These are phyloP conservation scores for Palythoa heliodiscus DNA, from an alignment of 92 coral and sea anemone genomes.

Conservation along the genomic window DNA sequence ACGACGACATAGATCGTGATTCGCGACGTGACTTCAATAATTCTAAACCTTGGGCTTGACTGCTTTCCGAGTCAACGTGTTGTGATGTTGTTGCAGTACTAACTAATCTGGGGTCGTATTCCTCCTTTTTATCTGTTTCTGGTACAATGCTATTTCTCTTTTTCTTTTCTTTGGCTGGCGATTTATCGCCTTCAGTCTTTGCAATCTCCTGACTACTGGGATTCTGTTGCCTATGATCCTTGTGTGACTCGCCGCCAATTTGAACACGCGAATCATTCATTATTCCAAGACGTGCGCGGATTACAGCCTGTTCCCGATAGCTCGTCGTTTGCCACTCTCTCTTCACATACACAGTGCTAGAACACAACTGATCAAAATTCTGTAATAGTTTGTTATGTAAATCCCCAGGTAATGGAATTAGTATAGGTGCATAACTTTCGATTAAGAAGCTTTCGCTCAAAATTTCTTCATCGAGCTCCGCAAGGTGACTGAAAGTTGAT, in stretches of 20 bases:
- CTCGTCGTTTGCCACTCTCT: slow-evolving; percentile 98
- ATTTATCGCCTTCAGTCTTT: slow-evolving; percentile 16
- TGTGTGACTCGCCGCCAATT: slow-evolving; percentile 40
- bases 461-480: slow-evolving; percentile 42
- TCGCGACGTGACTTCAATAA: slow-evolving; percentile 35
- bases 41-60: slow-evolving; percentile 10
- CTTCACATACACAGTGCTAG: slow-evolving; percentile 75
- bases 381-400: slow-evolving; percentile 69
- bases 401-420: slow-evolving; percentile 82
- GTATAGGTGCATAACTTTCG: slow-evolving; percentile 51
- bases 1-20: slow-evolving; percentile 39
- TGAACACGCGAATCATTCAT: slow-evolving; percentile 57
- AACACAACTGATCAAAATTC: slow-evolving; percentile 87
- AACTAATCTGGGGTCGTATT: neutral
- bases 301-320: slow-evolving; percentile 86
- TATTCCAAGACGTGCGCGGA: slow-evolving; percentile 69
- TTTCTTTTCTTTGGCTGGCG: slow-evolving; percentile 27
- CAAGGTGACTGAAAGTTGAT: slow-evolving; percentile 38
- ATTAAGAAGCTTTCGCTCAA: slow-evolving; percentile 33
- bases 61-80: neutral
- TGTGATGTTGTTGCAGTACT: neutral
- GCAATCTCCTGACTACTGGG: slow-evolving; percentile 12
- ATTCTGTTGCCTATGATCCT: slow-evolving; percentile 18
- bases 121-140: slow-evolving; percentile 16
- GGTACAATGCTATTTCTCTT: slow-evolving; percentile 10